Percentiles rank a stretch among this genome's conserved stretches.
Conservation (phyloP, 2,797 vertebrate species). For the Chaetodon trifasciatus region DNA sequence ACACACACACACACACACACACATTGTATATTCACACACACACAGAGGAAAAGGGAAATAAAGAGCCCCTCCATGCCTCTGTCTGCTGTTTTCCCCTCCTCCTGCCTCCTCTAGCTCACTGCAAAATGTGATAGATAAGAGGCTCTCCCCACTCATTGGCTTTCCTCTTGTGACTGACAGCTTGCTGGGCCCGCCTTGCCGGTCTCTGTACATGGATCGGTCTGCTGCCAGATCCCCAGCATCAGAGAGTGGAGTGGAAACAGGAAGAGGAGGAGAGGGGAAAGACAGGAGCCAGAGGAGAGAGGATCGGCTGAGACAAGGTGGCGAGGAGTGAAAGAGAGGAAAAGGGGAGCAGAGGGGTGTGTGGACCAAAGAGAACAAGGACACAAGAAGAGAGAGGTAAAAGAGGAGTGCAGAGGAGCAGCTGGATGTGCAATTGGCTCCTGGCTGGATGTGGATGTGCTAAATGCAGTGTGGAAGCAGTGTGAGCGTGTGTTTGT, state of each 20-base stretch:
- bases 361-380: slow-evolving; percentile 66
- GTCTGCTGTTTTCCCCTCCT: slow-evolving; percentile 69
- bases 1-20: slow-evolving; percentile 57
- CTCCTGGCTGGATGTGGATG: slow-evolving; percentile 55
- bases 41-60: slow-evolving; percentile 61
- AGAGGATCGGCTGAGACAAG: slow-evolving; percentile 40
- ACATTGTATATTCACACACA: slow-evolving; percentile 44
- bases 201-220: slow-evolving; percentile 78
- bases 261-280: slow-evolving; percentile 83
- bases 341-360: slow-evolving; percentile 78
- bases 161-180: slow-evolving; percentile 60
- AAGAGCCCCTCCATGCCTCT: slow-evolving; percentile 71
- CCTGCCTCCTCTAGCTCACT: slow-evolving; percentile 50
- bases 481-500: slow-evolving; percentile 32
- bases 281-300: slow-evolving; percentile 79
- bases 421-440: slow-evolving; percentile 37
- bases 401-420: slow-evolving; percentile 60
- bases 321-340: slow-evolving; percentile 69
- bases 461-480: slow-evolving; percentile 48
- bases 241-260: slow-evolving; percentile 82
- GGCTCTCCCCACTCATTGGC: slow-evolving; percentile 68
- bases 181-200: slow-evolving; percentile 34
- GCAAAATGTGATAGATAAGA: slow-evolving; percentile 62
- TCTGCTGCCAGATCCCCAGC: slow-evolving; percentile 76
- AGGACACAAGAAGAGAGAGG: slow-evolving; percentile 61